These are phyloP conservation scores for Grammomys dolichurus DNA, from an alignment of 2,113 vertebrate species.

Conservation along the genomic window DNA sequence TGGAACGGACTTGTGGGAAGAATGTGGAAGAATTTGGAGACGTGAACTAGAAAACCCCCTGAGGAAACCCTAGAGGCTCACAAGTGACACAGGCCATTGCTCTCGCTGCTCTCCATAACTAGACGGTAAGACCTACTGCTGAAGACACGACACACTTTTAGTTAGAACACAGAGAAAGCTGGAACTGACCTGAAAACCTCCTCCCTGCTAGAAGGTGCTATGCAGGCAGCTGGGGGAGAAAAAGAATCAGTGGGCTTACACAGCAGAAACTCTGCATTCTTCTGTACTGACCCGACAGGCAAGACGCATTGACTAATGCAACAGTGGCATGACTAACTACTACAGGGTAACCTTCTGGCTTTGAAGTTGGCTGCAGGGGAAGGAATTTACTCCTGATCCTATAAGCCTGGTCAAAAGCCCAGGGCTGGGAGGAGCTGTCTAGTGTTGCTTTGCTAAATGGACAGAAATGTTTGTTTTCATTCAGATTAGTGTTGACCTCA, in stretches of 20 bases:
- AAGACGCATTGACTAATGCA: neutral
- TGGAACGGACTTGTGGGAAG: neutral
- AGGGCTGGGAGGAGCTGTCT: neutral
- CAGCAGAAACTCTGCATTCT: neutral
- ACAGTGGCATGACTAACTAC: neutral
- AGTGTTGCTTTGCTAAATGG: neutral
- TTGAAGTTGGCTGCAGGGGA: neutral
- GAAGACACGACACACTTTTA: neutral
- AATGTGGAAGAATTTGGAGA: neutral
- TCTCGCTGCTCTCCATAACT: neutral
- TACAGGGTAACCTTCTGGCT: neutral
- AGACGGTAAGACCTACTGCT: neutral
- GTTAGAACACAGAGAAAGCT: neutral
- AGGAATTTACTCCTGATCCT: neutral
- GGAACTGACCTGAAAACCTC: neutral
- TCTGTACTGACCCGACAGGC: neutral
- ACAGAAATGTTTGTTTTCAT: neutral
- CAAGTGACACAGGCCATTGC: neutral
- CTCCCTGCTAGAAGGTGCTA: conserved; percentile 1
- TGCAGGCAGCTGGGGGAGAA: neutral
- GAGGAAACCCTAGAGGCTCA: neutral
- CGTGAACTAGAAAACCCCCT: neutral
- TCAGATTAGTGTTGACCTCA: neutral
- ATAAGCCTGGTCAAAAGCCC: neutral
- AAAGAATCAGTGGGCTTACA: neutral